Evolutionary conservation across 1,140 invertebrate genomes (phyloP).

Genomic region (Choristoneura fumiferana): DNA sequence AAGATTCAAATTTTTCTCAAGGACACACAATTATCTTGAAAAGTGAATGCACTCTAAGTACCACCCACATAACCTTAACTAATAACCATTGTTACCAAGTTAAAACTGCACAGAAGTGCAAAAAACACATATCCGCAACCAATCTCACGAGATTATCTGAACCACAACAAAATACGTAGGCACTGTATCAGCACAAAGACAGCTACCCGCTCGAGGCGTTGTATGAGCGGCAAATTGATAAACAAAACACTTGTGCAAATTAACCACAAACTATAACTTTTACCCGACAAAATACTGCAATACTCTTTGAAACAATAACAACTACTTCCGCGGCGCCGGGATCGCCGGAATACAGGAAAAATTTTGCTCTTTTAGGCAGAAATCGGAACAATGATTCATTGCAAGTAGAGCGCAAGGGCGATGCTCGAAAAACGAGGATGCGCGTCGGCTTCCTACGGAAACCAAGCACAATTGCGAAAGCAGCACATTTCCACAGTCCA

Average conservation of each 20-base stretch:
- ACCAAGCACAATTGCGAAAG: constrained; percentile 27
- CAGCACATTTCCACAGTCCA: constrained; percentile 46
- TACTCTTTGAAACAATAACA: constrained; percentile 23
- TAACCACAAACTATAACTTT: constrained; percentile 16
- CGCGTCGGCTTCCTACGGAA: constrained; percentile 36
- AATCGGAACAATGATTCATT: constrained; percentile 70
- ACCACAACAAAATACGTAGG: constrained; percentile 10
- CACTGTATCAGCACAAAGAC: constrained; percentile 10
- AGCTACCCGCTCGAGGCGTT: constrained; percentile 17
- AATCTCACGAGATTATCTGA: not conserved
- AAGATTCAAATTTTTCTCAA: not conserved
- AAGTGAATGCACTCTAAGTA: constrained; percentile 5
- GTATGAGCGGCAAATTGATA: constrained; percentile 53
- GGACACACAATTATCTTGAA: constrained; percentile 1
- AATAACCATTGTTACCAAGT: constrained; percentile 2
- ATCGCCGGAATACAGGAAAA: constrained; percentile 30
- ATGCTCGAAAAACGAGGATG: constrained; percentile 22
- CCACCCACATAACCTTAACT: constrained; percentile 11
- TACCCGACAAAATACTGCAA: constrained; percentile 30
- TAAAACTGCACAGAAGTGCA: constrained; percentile 2
- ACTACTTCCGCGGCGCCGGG: constrained; percentile 19
- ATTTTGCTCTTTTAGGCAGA: constrained; percentile 49
- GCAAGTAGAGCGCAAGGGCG: constrained; percentile 35
- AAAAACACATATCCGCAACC: not conserved
- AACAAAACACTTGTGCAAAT: constrained; percentile 60